Base-by-base conservation (phyloP, 2,888 invertebrate species). In the Pristionchus maxplancki region DNA sequence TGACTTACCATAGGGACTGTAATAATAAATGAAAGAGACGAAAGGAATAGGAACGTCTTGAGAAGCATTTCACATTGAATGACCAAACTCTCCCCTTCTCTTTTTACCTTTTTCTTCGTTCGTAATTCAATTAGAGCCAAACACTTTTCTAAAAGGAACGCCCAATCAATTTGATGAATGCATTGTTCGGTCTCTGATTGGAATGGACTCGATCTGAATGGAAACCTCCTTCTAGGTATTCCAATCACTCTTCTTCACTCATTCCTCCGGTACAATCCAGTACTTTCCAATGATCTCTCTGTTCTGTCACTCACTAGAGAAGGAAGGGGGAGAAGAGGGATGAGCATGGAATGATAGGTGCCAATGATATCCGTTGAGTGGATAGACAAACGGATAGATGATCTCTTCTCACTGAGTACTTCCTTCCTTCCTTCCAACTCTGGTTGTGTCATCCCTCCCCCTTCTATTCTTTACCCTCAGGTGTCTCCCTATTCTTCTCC, bases 401-500 rank as follows among this genome's bases (percentile, higher is more conserved):
- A 74, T 74, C 40, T 40, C n/a, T n/a, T n/a, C n/a, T 40, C n/a
- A 20, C 13, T 67, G 67, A 34, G 67, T 34, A 67, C 67, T 67
- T 67, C 67, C 67, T 64, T 64, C 64, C n/a, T n/a, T 62, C 67
- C 15, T 17, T 34, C 37, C 74, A 40, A 74, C 74, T 74, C 40
- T 37, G 74, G 74, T 74, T 74, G 74, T 74, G 74, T 74, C 74
- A 74, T 74, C 74, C n/a, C 74, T 71, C 34, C n/a, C 31, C 74
- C 24, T 64, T 28, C 64, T 28, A 28, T 64, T 64, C 64, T 64
- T 28, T 71, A 24, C 67, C 67, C 67, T 71, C 67, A 71, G 67
- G 67, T 71, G 34, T 37, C 67, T 37, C 37, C 15, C 67, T 71
- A 71, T 71, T 71, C 67, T 71, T 71, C 67, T 71, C 67, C 34